Conservation (phyloP, 2,888 invertebrate genomes). For the Bruchidius siliquastri region DNA sequence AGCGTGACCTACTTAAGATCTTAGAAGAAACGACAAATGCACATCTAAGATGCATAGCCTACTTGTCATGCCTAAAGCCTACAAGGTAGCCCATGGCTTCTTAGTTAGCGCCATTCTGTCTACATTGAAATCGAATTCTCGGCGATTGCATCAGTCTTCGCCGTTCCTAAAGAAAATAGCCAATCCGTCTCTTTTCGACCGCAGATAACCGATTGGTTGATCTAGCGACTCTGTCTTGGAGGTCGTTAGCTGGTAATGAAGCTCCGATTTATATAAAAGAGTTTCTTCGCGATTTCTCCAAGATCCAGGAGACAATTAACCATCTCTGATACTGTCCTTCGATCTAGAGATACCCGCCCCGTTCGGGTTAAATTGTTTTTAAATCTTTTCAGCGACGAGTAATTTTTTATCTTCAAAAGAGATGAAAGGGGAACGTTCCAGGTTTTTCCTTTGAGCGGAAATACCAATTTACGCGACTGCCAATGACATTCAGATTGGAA, state of each 20-base stretch:
- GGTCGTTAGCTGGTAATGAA: slow-evolving; percentile 35
- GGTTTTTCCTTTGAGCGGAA: not conserved
- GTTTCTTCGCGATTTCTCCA: slow-evolving; percentile 25
- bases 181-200: not conserved
- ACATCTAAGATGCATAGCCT: too few species aligned
- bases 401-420: slow-evolving; percentile 13
- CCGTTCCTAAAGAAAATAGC: not conserved
- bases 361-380: slow-evolving; percentile 22
- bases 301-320: slow-evolving; percentile 17
- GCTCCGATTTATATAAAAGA: slow-evolving; percentile 42
- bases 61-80: too few species aligned
- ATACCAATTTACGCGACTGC: not conserved
- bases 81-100: too few species aligned
- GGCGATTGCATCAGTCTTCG: not conserved
- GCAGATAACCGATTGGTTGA: not conserved
- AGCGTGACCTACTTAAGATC: too few species aligned
- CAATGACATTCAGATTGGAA: not conserved
- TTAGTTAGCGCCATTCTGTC: too few species aligned
- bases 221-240: not conserved
- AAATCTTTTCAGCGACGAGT: slow-evolving; percentile 14
- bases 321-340: not conserved
- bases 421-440: not conserved
- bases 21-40: too few species aligned
- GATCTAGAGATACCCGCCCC: slow-evolving; percentile 16
- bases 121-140: not conserved